These are phyloP conservation scores for Mionectes macconnelli DNA, from an alignment of 2,113 vertebrate species.

Conservation along the genomic window DNA sequence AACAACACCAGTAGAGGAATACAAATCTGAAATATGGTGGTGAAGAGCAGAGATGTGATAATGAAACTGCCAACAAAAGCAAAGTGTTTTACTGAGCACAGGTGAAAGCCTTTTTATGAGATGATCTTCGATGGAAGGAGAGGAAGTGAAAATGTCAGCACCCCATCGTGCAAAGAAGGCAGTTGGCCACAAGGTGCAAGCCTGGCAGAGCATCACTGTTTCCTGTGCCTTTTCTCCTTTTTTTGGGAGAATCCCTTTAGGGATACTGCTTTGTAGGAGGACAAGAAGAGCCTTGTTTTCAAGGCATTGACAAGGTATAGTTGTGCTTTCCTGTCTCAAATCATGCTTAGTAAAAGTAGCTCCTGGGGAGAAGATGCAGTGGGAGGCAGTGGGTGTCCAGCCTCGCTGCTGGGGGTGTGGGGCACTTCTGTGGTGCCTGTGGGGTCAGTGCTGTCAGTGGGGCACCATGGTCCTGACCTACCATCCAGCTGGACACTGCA, in stretches of 20 bases:
- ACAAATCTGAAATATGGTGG: slow-evolving; percentile 22
- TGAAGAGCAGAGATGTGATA: slow-evolving; percentile 41
- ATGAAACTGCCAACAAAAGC: not conserved
- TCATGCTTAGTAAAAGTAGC: not conserved
- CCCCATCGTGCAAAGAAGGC: not conserved
- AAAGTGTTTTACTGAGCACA: slow-evolving; percentile 31
- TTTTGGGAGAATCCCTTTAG: not conserved
- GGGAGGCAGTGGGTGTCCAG: not conserved
- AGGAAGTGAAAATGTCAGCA: not conserved
- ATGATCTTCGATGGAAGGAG: slow-evolving; percentile 18
- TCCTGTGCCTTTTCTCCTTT: not conserved
- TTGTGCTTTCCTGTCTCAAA: not conserved
- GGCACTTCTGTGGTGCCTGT: accelerated
- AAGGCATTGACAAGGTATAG: not conserved
- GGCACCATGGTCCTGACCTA: accelerated
- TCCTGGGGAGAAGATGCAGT: not conserved
- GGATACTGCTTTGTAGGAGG: not conserved
- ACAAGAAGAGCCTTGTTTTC: not conserved
- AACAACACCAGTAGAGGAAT: slow-evolving; percentile 32
- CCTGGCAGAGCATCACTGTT: not conserved
- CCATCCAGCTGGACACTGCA: accelerated
- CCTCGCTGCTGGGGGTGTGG: accelerated
- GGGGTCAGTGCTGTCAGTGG: not conserved
- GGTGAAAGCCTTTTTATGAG: slow-evolving; percentile 29
- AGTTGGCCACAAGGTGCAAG: not conserved